Conservation (phyloP, 1,140 invertebrate genomes). For the Venturia canescens region DNA sequence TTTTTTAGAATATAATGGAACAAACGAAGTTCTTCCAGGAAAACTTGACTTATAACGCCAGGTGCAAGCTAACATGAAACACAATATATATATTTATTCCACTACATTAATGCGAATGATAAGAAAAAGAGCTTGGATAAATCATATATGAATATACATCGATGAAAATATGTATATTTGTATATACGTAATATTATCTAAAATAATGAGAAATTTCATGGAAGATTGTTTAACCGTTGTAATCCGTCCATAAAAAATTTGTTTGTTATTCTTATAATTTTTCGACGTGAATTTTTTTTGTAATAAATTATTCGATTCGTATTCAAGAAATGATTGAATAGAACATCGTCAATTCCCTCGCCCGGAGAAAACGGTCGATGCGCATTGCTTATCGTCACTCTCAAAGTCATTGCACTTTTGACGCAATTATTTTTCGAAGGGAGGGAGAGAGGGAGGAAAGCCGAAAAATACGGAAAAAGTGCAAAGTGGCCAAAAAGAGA, state of each 20-base stretch:
- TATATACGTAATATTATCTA: constrained; percentile 49
- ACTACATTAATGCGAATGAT: neutral
- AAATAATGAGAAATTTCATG: constrained; percentile 45
- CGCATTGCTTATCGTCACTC: neutral
- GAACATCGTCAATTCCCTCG: neutral
- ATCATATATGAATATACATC: neutral
- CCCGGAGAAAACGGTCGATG: neutral
- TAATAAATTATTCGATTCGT: constrained; percentile 34
- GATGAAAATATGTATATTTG: constrained; percentile 6
- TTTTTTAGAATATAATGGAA: constrained; percentile 65
- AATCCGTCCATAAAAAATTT: constrained; percentile 51
- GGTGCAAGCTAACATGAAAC: constrained; percentile 43
- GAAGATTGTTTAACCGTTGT: constrained; percentile 19
- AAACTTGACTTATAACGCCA: constrained; percentile 37
- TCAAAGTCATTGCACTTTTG: constrained; percentile 31
- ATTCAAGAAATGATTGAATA: neutral
- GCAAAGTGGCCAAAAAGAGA: neutral
- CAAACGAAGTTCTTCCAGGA: constrained; percentile 22
- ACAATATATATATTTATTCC: constrained; percentile 56
- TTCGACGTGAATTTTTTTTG: constrained; percentile 7
- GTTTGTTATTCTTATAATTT: neutral
- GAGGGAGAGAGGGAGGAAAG: neutral
- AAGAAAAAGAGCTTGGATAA: neutral
- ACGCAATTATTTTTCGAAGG: constrained; percentile 17
- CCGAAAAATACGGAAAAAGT: neutral